These are phyloP conservation scores for Diadumene lineata DNA, from an alignment of 92 coral and sea anemone species.

Conservation along the genomic window DNA sequence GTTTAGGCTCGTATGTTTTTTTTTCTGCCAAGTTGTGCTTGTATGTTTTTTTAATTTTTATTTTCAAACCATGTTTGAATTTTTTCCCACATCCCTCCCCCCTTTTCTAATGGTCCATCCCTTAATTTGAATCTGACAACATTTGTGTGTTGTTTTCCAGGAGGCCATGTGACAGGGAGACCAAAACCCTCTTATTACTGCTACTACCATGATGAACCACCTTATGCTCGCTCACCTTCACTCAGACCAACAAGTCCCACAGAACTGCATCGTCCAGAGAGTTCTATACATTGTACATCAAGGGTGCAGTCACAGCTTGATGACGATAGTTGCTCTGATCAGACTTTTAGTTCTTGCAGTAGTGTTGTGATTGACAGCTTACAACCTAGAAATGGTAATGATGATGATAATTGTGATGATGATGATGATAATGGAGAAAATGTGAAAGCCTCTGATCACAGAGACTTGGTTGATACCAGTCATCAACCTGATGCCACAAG, in stretches of 20 bases:
- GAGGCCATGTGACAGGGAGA: conserved; percentile 10
- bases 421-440: neutral
- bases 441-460: neutral
- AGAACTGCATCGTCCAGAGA: conserved; percentile 61
- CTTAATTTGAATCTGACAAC: too few relatives aligned
- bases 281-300: conserved; percentile 68
- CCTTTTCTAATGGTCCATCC: too few relatives aligned
- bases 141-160: conserved; percentile 4
- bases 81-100: too few relatives aligned
- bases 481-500: too few relatives aligned
- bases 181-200: neutral
- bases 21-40: too few relatives aligned
- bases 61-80: too few relatives aligned
- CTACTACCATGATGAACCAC: neutral
- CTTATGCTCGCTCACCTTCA: conserved; percentile 7
- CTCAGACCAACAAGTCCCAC: conserved; percentile 47
- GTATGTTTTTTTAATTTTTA: too few relatives aligned
- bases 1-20: too few relatives aligned
- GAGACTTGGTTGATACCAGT: neutral
- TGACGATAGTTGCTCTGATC: conserved; percentile 32
- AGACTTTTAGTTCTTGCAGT: conserved; percentile 12
- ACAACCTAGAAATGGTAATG: too few relatives aligned
- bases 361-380: conserved; percentile 14
- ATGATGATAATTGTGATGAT: too few relatives aligned
- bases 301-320: conserved; percentile 49